Base-by-base conservation (phyloP, 2,888 invertebrate genomes). In the Cabera pusaria region DNA sequence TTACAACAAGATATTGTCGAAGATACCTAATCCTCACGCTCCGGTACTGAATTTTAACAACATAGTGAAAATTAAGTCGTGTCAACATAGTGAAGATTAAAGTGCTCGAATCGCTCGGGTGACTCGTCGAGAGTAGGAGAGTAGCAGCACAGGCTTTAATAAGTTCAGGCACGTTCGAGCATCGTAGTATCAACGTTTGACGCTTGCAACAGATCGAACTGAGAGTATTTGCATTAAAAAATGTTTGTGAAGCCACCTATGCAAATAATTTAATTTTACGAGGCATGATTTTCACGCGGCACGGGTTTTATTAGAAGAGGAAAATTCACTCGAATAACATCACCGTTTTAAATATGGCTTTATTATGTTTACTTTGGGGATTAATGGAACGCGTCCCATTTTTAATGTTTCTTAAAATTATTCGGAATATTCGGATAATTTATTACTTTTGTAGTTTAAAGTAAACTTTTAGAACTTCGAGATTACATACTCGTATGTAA, bases 11-110 rank as follows among this genome's bases (percentile, higher is more conserved):
- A 14, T 14, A 3, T 2, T 14, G 4, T 14, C 14, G 14, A 14
- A 14, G 4, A 4, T 14, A 14, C 14, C 14, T 14, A 70, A 71
- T 66, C 61, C 54, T 52, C 51, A 52, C 58, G 63, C 58, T 65
- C 59, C 55, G 51, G 51, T 48, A 44, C 59, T 52, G 60, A 63
- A 69, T 53, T 50, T 71, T 72, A 73, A 72, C 69, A 64, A 50
- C 59, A 52, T 55, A 57, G 57, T 56, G 63, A 59, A 57, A 69
- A 68, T 65, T 64, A 66, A 59, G 54, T 46, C 40, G 8, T 29
- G 29, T n/a, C n/a, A n/a, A n/a, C n/a, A n/a, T n/a, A n/a, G 48
- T 23, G 28, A 48, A 38, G 34, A 26, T 9, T 29, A 22, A 28
- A 44, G 42, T 28, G 31, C 43, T 51, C 18, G 40, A 43, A 39